These are phyloP conservation scores for Diabrotica undecimpunctata DNA, from an alignment of 1,140 invertebrate species.

Conservation along the genomic window DNA sequence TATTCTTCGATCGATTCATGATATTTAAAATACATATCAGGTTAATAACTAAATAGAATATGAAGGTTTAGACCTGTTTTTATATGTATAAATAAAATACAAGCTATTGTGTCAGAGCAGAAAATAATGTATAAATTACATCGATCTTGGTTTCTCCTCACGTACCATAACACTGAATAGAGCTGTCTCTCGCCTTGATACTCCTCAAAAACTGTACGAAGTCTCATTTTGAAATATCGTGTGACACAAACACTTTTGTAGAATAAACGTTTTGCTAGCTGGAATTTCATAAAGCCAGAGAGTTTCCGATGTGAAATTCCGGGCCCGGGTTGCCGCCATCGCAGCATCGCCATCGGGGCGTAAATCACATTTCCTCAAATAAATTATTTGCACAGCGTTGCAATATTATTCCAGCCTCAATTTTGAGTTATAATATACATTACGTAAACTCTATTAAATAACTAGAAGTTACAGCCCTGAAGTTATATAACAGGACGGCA, in stretches of 20 bases:
- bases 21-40: no score
- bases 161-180: no score
- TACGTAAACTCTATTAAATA: slow-evolving; percentile 31
- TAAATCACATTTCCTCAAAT: slow-evolving; percentile 12
- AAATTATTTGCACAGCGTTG: slow-evolving; percentile 17
- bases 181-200: no score
- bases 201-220: no score
- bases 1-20: no score
- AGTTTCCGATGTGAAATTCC: background rate
- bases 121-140: no score
- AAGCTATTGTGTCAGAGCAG: no score
- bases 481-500: slow-evolving; percentile 23
- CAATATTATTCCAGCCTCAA: slow-evolving; percentile 22
- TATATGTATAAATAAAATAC: no score
- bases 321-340: background rate
- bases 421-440: slow-evolving; percentile 27
- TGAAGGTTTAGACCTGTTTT: no score
- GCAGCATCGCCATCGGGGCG: slow-evolving; percentile 2
- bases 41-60: no score
- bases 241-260: background rate
- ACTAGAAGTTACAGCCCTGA: slow-evolving; percentile 16
- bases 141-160: no score
- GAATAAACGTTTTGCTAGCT: background rate
- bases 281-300: background rate
- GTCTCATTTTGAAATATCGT: no score